Evolutionary conservation across 2,888 invertebrate genomes (phyloP).

Genomic region (Epistrophe eligans): DNA sequence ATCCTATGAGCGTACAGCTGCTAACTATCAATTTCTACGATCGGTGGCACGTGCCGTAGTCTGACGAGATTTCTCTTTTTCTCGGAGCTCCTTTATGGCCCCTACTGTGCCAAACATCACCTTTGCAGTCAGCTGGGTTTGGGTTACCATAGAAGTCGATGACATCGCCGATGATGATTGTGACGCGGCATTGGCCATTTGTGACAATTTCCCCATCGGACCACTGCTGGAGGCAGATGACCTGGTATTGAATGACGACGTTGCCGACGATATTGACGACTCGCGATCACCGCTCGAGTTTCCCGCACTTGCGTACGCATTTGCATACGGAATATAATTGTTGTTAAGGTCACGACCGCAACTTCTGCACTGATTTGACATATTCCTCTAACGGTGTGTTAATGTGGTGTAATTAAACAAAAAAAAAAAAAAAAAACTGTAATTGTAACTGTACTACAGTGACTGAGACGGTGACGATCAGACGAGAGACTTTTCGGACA

Average conservation of each 20-base stretch:
- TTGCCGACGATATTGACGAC: conserved; percentile 64
- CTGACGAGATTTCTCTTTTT: conserved; percentile 88
- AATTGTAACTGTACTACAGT: neutral
- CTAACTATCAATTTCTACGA: conserved; percentile 81
- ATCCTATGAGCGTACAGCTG: conserved; percentile 31
- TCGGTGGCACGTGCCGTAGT: conserved; percentile 83
- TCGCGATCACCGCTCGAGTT: conserved; percentile 82
- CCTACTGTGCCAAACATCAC: conserved; percentile 90
- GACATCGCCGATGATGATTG: conserved; percentile 76
- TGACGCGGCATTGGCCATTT: conserved; percentile 64
- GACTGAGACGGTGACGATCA: neutral
- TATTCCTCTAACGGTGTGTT: conserved; percentile 62
- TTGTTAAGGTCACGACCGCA: conserved; percentile 84
- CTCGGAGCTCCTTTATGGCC: conserved; percentile 89
- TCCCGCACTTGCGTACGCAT: conserved; percentile 82
- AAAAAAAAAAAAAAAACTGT: neutral
- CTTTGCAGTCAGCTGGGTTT: conserved; percentile 88
- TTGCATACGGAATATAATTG: conserved; percentile 83
- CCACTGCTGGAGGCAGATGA: conserved; percentile 63
- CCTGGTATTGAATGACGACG: conserved; percentile 77
- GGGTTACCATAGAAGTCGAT: conserved; percentile 74
- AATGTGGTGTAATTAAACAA: neutral
- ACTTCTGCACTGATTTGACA: conserved; percentile 84
- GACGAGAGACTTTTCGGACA: neutral
- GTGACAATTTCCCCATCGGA: conserved; percentile 73